Percentiles rank a stretch among this genome's conserved stretches.
These are phyloP conservation scores for Acleris literana DNA, from an alignment of 2,888 invertebrate species.

Conservation along the genomic window DNA sequence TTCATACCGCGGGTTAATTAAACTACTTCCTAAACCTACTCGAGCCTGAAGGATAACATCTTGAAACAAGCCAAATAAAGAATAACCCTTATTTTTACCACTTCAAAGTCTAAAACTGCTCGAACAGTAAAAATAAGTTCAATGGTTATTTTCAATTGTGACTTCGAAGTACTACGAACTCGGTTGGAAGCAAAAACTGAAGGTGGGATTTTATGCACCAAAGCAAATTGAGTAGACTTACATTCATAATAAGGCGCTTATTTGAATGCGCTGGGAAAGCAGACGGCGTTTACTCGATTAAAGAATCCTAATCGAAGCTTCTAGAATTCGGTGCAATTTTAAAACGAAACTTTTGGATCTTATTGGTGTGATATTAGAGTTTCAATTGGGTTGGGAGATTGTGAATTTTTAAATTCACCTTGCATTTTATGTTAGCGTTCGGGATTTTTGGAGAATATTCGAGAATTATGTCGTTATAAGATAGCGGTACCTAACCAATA, in stretches of 20 bases:
- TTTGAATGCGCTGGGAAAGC: constrained; percentile 28
- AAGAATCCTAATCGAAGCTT: constrained; percentile 37
- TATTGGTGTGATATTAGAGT: neutral
- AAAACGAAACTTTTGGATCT: neutral
- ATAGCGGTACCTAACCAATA: constrained; percentile 25
- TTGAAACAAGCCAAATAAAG: neutral
- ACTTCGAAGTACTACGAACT: constrained; percentile 28
- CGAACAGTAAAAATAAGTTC: constrained; percentile 9
- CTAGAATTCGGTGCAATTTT: constrained; percentile 32
- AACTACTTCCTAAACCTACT: constrained; percentile 37
- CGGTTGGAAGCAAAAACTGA: constrained; percentile 23
- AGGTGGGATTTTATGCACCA: neutral
- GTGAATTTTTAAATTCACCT: constrained; percentile 22
- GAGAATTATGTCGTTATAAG: constrained; percentile 31
- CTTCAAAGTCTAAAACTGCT: neutral
- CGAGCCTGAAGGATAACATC: constrained; percentile 34
- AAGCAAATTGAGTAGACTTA: constrained; percentile 15
- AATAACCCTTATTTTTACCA: neutral
- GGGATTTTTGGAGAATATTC: constrained; percentile 33
- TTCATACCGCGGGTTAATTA: constrained; percentile 44
- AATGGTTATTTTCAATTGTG: constrained; percentile 34
- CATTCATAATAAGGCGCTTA: constrained; percentile 22
- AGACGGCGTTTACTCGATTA: constrained; percentile 36
- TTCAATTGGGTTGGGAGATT: neutral
- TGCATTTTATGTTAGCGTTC: constrained; percentile 29